Base-by-base conservation (phyloP, 2,797 vertebrate species). In the Eupleurogrammus muticus region DNA sequence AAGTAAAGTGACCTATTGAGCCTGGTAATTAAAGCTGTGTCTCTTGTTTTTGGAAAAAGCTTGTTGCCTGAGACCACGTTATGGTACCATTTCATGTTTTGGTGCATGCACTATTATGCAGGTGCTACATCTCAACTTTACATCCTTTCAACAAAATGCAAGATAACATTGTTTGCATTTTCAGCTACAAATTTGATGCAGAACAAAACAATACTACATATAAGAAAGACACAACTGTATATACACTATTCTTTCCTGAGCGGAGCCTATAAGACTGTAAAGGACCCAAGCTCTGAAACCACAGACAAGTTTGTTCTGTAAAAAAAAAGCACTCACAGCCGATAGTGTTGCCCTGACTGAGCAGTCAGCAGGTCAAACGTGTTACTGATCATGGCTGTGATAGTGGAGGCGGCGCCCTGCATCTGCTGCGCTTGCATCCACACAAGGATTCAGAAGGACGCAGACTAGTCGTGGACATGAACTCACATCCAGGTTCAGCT, bases 371-470 rank as follows among this genome's bases (percentile, higher is more conserved):
- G 90, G 87, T 88, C 86, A 90, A 90, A 87, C 12, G 82, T 87
- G 89, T 90, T 84, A 91, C 81, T 90, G 91, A 93, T 91, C 86
- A 80, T 17, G 17, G 60, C 13, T 57, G 56, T 65, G 70, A 80
- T 85, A 40, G n/a, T n/a, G 81, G 81, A 54, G 28, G 40, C 78
- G 88, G 83, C 81, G 61, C 82, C 83, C 70, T 48, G 69, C 80
- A 70, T 86, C 85, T 92, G 87, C 89, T 91, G 90, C 5, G 83
- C 83, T 84, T 83, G 87, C 85, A 88, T 79, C 73, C 74, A 82
- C 80, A 70, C 79, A 82, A 86, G 82, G 77, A 87, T 83, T 76
- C 48, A 65, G 71, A 89, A 87, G 86, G 87, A 64, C 89, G 78
- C n/a, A n/a, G n/a, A n/a, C n/a, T n/a, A n/a, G n/a, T n/a, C n/a